Evolutionary conservation across 1,140 invertebrate species (phyloP), one percentile per base, ranked within the genome.

Genomic region (Tribolium madens): DNA sequence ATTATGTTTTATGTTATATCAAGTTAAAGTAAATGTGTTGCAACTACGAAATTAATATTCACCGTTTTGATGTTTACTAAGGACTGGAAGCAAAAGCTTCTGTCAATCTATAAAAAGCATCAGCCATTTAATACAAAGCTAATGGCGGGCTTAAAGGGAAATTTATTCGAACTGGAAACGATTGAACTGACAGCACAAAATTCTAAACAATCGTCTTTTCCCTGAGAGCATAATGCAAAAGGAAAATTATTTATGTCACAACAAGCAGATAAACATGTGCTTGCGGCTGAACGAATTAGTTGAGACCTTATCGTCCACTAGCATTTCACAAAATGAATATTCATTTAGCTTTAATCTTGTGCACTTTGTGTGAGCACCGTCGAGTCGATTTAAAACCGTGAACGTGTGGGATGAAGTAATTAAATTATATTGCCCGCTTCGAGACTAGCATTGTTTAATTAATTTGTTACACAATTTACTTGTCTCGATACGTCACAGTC

Each of bases 321-420:
- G n/a, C 7, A 42, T 42, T 42, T 42, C 36, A n/a, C n/a, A 42
- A 31, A 64, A 31, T 64, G 57, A 64, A 64, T 64, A 64, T 64
- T 64, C 57, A 64, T 64, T 33, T 26, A 21, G 26, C 18, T 60
- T 60, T 60, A 60, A 60, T 60, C 53, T 33, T n/a, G 21, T 33
- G 26, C 26, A 64, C 10, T 33, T 64, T 33, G 26, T 33, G 46
- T 12, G 46, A 47, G 46, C 13, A 47, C 46, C 10, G 48, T 17
- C 13, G 48, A 17, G 13, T 17, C 57, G 10, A 21, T 57, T 57
- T 57, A 57, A 52, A 52, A 57, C 52, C 52, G 52, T 57, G 7
- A 52, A 13, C 15, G 57, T 33, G 57, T 64, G 31, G 57, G 57
- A 64, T 7, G 57, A 12, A 57, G 6, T 64, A 64, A 64, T 33